Evolutionary conservation across 2,797 vertebrate species (phyloP).

Genomic region (Danio albolineatus): DNA sequence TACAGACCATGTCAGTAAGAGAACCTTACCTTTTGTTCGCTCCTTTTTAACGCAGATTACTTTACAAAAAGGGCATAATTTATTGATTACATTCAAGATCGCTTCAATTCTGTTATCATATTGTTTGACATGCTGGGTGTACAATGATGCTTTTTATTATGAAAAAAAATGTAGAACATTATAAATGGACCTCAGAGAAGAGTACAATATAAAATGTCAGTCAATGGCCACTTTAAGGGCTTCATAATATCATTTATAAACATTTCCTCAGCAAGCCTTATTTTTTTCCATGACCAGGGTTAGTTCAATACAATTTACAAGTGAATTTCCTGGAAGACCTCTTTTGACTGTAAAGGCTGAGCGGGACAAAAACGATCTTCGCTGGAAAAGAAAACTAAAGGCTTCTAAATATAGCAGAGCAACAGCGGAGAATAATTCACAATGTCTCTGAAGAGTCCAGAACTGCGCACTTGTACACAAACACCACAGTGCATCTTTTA

Average conservation of each 20-base stretch:
- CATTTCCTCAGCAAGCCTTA: not conserved
- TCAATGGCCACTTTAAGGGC: not conserved
- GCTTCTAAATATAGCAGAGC: conserved; percentile 30
- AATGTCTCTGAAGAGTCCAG: conserved; percentile 11
- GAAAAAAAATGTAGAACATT: no score
- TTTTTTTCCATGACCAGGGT: not conserved
- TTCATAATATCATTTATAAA: not conserved
- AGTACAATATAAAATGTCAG: no score
- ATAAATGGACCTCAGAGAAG: no score
- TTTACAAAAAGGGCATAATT: no score
- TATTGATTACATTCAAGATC: no score
- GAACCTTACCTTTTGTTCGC: no score
- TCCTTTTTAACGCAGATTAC: no score
- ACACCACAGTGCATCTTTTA: conserved; percentile 13
- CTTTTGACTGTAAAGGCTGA: conserved; percentile 17
- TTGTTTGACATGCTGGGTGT: no score
- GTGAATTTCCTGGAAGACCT: conserved; percentile 9
- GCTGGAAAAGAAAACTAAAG: conserved; percentile 22
- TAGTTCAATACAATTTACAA: not conserved
- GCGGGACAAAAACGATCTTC: not conserved
- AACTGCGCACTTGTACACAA: conserved; percentile 13
- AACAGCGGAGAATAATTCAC: conserved; percentile 1
- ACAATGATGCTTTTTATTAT: no score
- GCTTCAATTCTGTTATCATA: no score
- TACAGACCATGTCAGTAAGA: no score